Evolutionary conservation across 2,888 invertebrate genomes (phyloP), one percentile per base, ranked within the genome.

Genomic region (Temnothorax unifasciatus): DNA sequence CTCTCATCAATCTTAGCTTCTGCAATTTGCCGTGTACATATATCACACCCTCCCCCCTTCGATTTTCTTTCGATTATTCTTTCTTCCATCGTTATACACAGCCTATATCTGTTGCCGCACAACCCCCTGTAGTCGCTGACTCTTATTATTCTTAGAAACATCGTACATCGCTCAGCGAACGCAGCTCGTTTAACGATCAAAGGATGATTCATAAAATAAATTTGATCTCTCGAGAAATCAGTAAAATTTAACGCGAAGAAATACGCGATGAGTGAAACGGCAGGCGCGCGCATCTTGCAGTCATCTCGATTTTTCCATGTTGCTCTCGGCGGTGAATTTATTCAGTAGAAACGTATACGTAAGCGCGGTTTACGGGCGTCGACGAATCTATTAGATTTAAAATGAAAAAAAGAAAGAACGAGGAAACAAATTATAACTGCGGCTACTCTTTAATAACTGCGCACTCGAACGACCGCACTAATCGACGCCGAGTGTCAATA

Each of bases 1-100:
- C 92, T 91, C 92, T 91, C 89, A 91, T 92, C 89, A 92, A 92
- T 92, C 91, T 92, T 92, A 92, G 93, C 92, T 92, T 93, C 91
- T 90, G 93, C 90, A 88, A 88, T 83, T 88, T 85, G 90, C 88
- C 85, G 89, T 90, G 73, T 47, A 69, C n/a, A 44, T 59, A 73
- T 21, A 57, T 54, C 85, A 84, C 87, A 87, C 90, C 88, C 13
- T 81, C 87, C 88, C 13, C 79, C 87, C 82, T 86, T 89, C 90
- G 85, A 89, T 88, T 86, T 77, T 74, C 34, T 83, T 71, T 81
- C 64, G 47, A 57, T 82, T 73, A 77, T 83, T 83, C 57, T 87
- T 87, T 76, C 86, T 84, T 90, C 88, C 86, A 86, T 88, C 86
- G 61, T 84, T 66, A 84, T 86, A 86, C 86, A 79, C 47, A 88